Base-by-base conservation (phyloP, 2,797 vertebrate species). In the Chelonia mydas region DNA sequence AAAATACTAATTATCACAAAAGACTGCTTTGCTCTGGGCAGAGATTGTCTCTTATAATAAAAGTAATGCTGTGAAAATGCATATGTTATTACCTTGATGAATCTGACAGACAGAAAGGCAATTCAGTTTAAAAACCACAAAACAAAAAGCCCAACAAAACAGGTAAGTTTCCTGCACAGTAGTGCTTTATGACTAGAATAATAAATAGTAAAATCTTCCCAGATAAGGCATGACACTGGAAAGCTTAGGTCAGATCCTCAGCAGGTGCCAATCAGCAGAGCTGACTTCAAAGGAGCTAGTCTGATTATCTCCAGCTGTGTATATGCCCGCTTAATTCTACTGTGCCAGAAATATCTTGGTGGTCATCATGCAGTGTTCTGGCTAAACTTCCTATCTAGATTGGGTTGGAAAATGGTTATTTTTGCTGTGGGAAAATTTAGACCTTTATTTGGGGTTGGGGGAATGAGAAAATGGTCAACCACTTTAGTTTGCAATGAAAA, bases 171-270 rank as follows among this genome's bases (percentile, higher is more conserved):
- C 2, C 81, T 90, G 83, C 21, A 23, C 3, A n/a, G 9, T 76
- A 93, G 12, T 7, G 33, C 31, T 23, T 13, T 10, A 6, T 13
- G 0, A 53, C 61, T 17, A 74, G 9, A 83, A 55, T 11, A 59
- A 2, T 1, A 16, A 37, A 28, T 25, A 3, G 12, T 54, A 54
- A 50, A 37, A 1, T 41, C 51, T 74, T 10, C 15, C 6, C 2
- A 1, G 31, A 93, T 84, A 80, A 6, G 1, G 47, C 50, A 45
- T 1, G 25, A 68, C 19, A 84, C 45, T 68, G 1, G 31, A 82
- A 82, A 54, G 1, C 54, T 7, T 1, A 72, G 77, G 41, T 3
- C 0, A 3, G 49, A 33, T 55, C 65, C 65, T 68, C 19, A 41
- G n/a, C 65, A 68, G 65, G 17, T 68, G n/a, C n/a, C n/a, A 68